Conservation (phyloP, 53 echinoderm and acorn worm genomes). For the Zoroaster sp. region DNA sequence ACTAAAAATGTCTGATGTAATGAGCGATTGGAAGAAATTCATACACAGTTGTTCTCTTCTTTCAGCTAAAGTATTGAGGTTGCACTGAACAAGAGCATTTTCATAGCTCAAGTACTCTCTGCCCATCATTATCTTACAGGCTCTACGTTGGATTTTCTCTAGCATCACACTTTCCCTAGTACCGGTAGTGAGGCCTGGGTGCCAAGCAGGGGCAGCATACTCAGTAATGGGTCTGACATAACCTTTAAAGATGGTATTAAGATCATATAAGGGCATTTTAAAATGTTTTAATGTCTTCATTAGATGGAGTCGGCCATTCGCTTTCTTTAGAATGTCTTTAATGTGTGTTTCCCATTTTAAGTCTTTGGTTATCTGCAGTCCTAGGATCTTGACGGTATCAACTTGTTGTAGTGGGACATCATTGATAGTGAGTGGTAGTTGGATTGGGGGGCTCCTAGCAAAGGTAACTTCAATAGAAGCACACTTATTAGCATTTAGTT, state of each 20-base stretch:
- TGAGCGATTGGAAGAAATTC: neutral
- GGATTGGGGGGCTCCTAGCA: no score
- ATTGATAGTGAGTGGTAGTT: no score
- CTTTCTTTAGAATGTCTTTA: slow-evolving; percentile 6
- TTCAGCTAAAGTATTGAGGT: neutral
- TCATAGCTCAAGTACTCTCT: neutral
- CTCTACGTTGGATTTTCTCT: slow-evolving; percentile 9
- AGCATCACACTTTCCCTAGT: neutral
- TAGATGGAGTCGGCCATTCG: slow-evolving; percentile 1
- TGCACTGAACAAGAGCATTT: neutral
- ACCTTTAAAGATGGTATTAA: slow-evolving; percentile 10
- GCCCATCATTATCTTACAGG: slow-evolving; percentile 24
- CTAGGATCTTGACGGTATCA: neutral
- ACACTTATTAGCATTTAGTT: no score
- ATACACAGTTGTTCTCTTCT: slow-evolving; percentile 7
- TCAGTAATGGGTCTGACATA: slow-evolving; percentile 26
- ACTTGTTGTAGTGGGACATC: neutral
- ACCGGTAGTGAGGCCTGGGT: slow-evolving; percentile 10
- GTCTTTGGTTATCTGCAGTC: neutral
- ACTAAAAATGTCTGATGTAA: neutral
- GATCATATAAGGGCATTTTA: slow-evolving; percentile 21
- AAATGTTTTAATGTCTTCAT: slow-evolving; percentile 23
- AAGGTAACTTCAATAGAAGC: no score
- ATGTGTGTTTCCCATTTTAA: slow-evolving; percentile 8
- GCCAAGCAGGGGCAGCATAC: slow-evolving; percentile 17